Evolutionary conservation across 2,797 vertebrate genomes (phyloP), one percentile per base, ranked within the genome.

Genomic region (Oryzias sinensis): DNA sequence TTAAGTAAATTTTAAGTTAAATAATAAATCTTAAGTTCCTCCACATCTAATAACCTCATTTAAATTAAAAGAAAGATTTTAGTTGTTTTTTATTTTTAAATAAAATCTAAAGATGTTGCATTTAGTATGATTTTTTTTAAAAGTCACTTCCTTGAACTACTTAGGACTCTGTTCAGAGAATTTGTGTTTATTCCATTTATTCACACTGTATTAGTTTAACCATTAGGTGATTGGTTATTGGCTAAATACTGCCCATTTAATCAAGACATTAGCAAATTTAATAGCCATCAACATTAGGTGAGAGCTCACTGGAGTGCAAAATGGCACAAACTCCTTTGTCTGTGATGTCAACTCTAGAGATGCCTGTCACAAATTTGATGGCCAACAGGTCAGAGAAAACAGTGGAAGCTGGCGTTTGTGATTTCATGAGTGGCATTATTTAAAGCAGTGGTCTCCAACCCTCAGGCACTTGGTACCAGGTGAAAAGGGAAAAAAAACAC

Each of bases 341-440:
- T 57, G 56, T 68, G 50, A 20, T 5, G 65, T 51, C 40, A 56
- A 57, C 49, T 41, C 49, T 33, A 53, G 16, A 70, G 56, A 47
- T 11, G 33, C 24, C 25, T 2, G 46, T 27, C 53, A 41, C 49
- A 47, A 53, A 47, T 63, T 69, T 82, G 81, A 83, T 80, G 82
- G 79, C 74, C 44, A 83, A 77, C 87, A 70, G 85, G 87, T 89
- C 86, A 84, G 58, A 82, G 82, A 88, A 84, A 89, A 85, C 84
- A 79, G 68, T 80, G 56, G 27, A 86, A 85, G 81, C 61, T 74
- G 78, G 84, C 80, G 81, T 76, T 71, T 84, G 74, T 84, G 55
- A 52, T 78, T 33, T 43, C 52, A 60, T 69, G 61, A 40, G 67
- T 50, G 25, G 42, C 17, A 20, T 33, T 8, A 9, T 33, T 9